Percentiles rank a stretch among this genome's conserved stretches.
These are phyloP conservation scores for Trissolcus basalis DNA, from an alignment of 1,140 invertebrate species.

Conservation along the genomic window DNA sequence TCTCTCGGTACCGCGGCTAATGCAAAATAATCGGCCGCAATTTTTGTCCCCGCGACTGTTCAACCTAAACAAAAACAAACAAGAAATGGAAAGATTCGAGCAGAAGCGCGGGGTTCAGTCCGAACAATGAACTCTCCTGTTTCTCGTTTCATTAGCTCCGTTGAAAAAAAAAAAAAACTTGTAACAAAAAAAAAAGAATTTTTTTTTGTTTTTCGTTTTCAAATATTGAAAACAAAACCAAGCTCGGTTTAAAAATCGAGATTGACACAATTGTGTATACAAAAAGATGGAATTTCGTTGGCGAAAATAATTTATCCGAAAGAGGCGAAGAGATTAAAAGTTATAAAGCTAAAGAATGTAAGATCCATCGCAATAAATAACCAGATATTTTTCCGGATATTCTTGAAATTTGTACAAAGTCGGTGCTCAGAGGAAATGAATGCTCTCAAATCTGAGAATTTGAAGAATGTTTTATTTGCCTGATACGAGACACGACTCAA, in stretches of 20 bases:
- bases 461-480: conserved; percentile 48
- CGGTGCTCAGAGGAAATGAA: conserved; percentile 13
- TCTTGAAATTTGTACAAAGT: conserved; percentile 41
- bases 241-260: no score
- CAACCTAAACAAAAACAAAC: conserved; percentile 22
- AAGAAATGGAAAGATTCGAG: conserved; percentile 11
- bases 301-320: no score
- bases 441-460: conserved; percentile 43
- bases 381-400: conserved; percentile 18
- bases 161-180: no score
- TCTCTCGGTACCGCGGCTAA: conserved; percentile 39
- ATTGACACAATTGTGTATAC: no score
- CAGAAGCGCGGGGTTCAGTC: conserved; percentile 17
- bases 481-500: conserved; percentile 21
- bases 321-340: conserved; percentile 22
- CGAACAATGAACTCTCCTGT: conserved; percentile 25
- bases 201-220: no score
- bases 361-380: conserved; percentile 15
- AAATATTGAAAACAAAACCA: no score
- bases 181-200: no score
- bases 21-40: conserved; percentile 58
- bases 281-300: no score
- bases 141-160: conserved; percentile 38
- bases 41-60: conserved; percentile 42
- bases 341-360: conserved; percentile 15